Base-by-base conservation (phyloP, 2,888 invertebrate species). In the Dryobotodes eremita region DNA sequence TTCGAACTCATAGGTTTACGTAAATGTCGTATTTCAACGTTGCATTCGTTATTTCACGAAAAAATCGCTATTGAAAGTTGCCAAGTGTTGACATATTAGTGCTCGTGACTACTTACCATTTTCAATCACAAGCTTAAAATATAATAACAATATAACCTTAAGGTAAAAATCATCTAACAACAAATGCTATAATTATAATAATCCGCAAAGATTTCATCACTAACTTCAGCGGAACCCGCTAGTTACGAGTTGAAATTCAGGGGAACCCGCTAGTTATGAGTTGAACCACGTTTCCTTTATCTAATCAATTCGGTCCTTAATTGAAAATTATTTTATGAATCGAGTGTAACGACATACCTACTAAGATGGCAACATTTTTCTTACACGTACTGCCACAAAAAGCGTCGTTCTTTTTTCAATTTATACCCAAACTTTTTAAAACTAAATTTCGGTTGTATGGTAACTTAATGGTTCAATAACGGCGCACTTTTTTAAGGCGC, bases 291-390 rank as follows among this genome's bases (percentile, higher is more conserved):
- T 75, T 53, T 23, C 64, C 74, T 77, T 78, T 80, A 79, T 76
- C 77, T 80, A 80, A 84, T 79, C 80, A 79, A 70, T 69, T 31
- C 73, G 46, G 15, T 15, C 71, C 59, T 74, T 84, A 80, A 86
- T 84, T 88, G 83, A 82, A 85, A 86, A 74, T 84, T 84, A 72
- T 83, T 81, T 82, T 81, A 84, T 84, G 71, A 88, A 83, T 81
- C 46, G 73, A 75, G 20, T 79, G 62, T 36, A 75, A 61, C 11
- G 71, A 62, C n/a, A 66, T 20, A 61, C 53, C 15, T 50, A 15
- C 48, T 17, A 55, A 26, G 61, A 71, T 65, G 71, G 59, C 62
- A 11, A 70, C 7, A 15, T 53, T 17, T 48, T 71, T 62, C 31
- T 55, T 46, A 42, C 50, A 71, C 7, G 6, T 17, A 4, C 26